Evolutionary conservation across 2,797 vertebrate genomes (phyloP).

Genomic region (Gobio occitaniae): DNA sequence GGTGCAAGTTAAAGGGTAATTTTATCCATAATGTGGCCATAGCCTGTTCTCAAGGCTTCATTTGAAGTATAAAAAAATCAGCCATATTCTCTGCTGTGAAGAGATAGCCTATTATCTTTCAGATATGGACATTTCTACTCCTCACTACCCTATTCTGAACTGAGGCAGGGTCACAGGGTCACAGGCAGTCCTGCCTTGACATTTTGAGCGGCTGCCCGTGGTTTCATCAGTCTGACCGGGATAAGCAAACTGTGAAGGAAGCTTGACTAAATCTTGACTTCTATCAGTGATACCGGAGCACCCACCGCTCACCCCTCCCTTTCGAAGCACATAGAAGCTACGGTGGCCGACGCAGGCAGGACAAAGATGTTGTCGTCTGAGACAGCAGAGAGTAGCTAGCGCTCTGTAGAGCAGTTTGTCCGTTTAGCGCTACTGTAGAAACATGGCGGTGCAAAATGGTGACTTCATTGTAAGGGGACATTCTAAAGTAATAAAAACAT

Average conservation of each 20-base stretch:
- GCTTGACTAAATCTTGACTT: neutral
- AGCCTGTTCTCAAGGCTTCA: neutral
- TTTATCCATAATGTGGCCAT: neutral
- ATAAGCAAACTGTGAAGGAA: neutral
- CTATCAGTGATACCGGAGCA: too few species aligned
- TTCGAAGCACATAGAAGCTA: too few species aligned
- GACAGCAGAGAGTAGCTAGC: too few species aligned
- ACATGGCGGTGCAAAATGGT: too few species aligned
- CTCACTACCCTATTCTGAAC: neutral
- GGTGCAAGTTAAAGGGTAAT: neutral
- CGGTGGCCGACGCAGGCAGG: too few species aligned
- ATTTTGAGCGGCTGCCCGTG: neutral
- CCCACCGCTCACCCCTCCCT: too few species aligned
- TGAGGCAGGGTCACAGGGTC: neutral
- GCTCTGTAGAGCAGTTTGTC: too few species aligned
- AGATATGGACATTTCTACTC: neutral
- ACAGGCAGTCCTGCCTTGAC: neutral
- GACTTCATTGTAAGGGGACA: too few species aligned
- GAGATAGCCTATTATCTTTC: neutral
- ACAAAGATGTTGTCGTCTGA: too few species aligned
- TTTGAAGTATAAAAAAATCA: neutral
- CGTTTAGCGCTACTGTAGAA: too few species aligned
- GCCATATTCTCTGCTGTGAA: neutral
- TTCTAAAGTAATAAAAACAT: too few species aligned
- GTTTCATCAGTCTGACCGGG: neutral